phyloP scores from a whole-genome alignment of 2,888 invertebrate species.

The Willowsia nigromaculata region DNA sequence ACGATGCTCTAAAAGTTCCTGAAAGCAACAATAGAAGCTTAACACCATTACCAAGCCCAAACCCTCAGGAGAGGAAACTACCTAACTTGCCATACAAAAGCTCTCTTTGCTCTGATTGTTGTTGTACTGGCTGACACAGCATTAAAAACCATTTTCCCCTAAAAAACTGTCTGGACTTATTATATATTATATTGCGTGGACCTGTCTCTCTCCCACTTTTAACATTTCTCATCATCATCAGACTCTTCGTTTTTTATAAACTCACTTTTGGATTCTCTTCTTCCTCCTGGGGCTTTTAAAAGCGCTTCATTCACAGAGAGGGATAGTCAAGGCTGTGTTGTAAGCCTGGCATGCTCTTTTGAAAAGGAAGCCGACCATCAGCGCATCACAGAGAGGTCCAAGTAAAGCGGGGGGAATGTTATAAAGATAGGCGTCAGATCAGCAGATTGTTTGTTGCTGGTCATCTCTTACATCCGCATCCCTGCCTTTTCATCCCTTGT shows the following conservation, averaged over 20 bases:
- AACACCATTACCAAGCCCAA: not conserved
- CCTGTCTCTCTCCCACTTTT: conserved; percentile 29
- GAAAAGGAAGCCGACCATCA: conserved; percentile 28
- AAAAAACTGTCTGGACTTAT: conserved; percentile 20
- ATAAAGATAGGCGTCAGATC: conserved; percentile 12
- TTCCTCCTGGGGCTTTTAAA: conserved; percentile 52
- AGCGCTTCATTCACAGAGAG: not conserved
- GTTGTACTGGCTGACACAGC: not conserved
- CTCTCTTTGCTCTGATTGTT: not conserved
- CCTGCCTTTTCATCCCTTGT: too few relatives aligned
- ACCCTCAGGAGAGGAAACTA: not conserved
- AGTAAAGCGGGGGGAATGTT: conserved; percentile 1
- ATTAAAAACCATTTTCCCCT: not conserved
- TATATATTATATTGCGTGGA: conserved; percentile 3
- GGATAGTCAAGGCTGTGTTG: conserved; percentile 14
- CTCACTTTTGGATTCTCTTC: not conserved
- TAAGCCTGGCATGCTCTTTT: not conserved
- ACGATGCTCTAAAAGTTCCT: not conserved
- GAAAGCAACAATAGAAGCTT: conserved; percentile 2
- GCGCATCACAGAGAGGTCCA: not conserved
- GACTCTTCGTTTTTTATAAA: not conserved
- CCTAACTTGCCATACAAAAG: not conserved
- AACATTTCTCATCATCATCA: conserved; percentile 50
- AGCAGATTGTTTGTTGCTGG: conserved; percentile 43
- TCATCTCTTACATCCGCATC: not conserved